Percentiles rank a stretch among this genome's conserved stretches.
Conservation (phyloP, 2,888 invertebrate species). For the Ichneumon xanthorius region DNA sequence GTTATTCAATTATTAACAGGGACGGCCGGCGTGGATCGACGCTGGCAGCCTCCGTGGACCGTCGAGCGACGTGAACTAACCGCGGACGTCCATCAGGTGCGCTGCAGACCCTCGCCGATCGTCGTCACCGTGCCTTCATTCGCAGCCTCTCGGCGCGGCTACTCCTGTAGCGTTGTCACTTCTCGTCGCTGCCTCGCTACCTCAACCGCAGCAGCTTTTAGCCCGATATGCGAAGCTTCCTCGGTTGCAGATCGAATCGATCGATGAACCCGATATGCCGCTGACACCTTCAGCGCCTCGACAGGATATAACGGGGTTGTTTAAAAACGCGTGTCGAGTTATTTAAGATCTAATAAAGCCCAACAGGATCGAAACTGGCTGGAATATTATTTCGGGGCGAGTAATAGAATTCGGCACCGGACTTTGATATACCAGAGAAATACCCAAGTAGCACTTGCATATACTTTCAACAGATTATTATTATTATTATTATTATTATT, state of each 20-base stretch:
- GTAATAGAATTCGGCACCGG: too few species aligned
- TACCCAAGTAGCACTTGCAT: too few species aligned
- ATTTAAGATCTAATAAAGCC: neutral
- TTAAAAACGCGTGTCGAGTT: neutral
- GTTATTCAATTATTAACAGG: constrained; percentile 57
- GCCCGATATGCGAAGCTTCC: neutral
- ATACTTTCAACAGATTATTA: too few species aligned
- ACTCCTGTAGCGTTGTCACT: constrained; percentile 24
- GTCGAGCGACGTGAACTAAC: constrained; percentile 44
- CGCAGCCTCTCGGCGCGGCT: neutral
- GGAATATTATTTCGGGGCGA: too few species aligned
- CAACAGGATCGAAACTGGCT: neutral
- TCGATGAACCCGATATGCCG: neutral
- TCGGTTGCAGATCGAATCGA: neutral
- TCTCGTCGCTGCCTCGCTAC: neutral
- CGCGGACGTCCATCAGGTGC: constrained; percentile 56
- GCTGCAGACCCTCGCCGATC: constrained; percentile 36
- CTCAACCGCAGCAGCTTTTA: constrained; percentile 6
- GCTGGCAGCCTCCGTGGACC: constrained; percentile 17
- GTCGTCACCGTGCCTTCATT: constrained; percentile 17
- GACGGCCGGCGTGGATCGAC: constrained; percentile 34
- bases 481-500: too few species aligned
- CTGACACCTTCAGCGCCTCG: neutral
- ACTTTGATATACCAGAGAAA: too few species aligned
- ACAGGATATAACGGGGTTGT: neutral